Percentiles rank a stretch among this genome's conserved stretches.
These are phyloP conservation scores for Meta bourneti DNA, from an alignment of 2,888 invertebrate genomes.

Conservation along the genomic window DNA sequence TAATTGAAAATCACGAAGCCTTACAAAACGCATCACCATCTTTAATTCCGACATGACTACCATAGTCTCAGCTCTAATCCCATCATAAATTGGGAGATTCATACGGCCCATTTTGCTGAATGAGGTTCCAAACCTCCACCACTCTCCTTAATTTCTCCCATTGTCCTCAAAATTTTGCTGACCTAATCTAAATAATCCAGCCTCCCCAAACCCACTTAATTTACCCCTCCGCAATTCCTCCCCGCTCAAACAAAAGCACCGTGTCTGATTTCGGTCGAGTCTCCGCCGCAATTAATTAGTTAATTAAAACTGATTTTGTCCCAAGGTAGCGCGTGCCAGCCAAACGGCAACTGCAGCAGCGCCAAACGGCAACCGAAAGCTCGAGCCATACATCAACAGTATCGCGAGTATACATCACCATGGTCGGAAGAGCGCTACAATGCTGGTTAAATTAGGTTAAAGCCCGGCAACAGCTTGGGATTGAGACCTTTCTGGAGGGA, in stretches of 20 bases:
- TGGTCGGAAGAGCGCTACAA: not conserved
- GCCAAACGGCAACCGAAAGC: constrained; percentile 24
- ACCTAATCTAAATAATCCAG: constrained; percentile 8
- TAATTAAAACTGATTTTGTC: constrained; percentile 71
- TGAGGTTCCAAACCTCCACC: too few relatives aligned
- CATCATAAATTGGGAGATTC: too few relatives aligned
- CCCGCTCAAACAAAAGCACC: not conserved
- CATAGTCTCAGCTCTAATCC: too few relatives aligned
- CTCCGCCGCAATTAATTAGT: constrained; percentile 66
- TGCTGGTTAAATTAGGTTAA: constrained; percentile 45
- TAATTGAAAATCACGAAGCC: too few relatives aligned
- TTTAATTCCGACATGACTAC: too few relatives aligned
- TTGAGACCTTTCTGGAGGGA: not conserved
- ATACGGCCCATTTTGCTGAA: too few relatives aligned
- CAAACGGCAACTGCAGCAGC: constrained; percentile 4
- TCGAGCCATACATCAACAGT: constrained; percentile 35
- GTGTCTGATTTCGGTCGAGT: constrained; percentile 31
- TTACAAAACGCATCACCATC: too few relatives aligned
- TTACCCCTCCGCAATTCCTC: not conserved
- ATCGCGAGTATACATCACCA: not conserved
- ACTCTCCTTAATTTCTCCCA: too few relatives aligned
- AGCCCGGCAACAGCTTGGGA: not conserved
- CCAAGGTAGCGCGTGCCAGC: constrained; percentile 9
- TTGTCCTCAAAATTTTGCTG: too few relatives aligned
- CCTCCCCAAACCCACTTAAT: not conserved